These are phyloP conservation scores for Huso huso DNA, from an alignment of 2,797 vertebrate species.

Conservation along the genomic window DNA sequence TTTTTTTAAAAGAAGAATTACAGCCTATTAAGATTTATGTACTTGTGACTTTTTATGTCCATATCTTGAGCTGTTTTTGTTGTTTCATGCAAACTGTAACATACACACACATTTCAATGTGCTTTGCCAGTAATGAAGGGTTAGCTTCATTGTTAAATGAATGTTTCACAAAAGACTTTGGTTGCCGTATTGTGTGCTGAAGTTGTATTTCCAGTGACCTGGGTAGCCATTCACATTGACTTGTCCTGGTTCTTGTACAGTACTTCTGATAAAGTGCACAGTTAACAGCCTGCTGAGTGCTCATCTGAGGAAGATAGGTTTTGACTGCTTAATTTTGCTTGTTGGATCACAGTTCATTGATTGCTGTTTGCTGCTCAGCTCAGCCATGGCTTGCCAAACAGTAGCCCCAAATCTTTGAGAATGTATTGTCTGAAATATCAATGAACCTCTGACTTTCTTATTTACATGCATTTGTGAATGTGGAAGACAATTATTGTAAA, in stretches of 20 bases:
- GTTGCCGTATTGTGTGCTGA: not conserved
- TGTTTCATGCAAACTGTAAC: no score
- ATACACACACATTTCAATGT: no score
- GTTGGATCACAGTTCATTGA: slow-evolving; percentile 42
- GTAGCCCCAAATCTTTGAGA: slow-evolving; percentile 20
- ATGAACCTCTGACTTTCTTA: not conserved
- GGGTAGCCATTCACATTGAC: not conserved
- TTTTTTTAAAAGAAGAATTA: no score
- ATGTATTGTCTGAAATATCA: not conserved
- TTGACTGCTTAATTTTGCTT: slow-evolving; percentile 41
- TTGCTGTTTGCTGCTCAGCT: slow-evolving; percentile 21
- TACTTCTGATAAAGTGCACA: slow-evolving; percentile 19
- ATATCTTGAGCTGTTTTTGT: no score
- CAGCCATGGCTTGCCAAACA: slow-evolving; percentile 26
- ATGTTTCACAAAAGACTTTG: not conserved
- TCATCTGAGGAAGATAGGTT: slow-evolving; percentile 44
- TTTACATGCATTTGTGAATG: not conserved
- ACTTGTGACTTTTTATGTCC: no score
- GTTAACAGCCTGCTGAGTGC: slow-evolving; percentile 24
- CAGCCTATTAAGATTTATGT: no score
- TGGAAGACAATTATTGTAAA: not conserved
- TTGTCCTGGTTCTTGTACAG: slow-evolving; percentile 9
- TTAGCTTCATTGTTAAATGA: no score
- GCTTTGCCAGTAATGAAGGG: no score
- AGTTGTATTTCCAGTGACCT: slow-evolving; percentile 23